A percentile compares a stretch with the other conserved stretches of the same genome.
These are phyloP conservation scores for Hoplostethus mediterraneus DNA, from an alignment of 2,797 vertebrate genomes.

Conservation along the genomic window DNA sequence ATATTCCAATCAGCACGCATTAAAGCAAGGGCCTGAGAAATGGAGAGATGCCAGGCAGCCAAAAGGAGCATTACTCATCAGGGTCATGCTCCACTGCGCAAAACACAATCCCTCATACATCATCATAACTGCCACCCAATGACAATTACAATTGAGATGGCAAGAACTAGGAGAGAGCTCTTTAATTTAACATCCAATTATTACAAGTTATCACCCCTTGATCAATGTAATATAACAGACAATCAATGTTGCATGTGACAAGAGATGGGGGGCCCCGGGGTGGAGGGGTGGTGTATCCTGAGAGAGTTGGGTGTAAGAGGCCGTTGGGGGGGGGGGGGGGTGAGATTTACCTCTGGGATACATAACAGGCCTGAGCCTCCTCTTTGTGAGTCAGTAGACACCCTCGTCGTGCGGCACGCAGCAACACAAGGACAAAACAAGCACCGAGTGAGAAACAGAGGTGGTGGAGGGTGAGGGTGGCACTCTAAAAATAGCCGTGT, in stretches of 20 bases:
- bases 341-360: conserved; percentile 35
- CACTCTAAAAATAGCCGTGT: conserved; percentile 84
- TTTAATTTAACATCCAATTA: conserved; percentile 99
- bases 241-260: conserved; percentile 97
- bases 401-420: neutral
- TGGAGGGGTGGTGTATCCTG: conserved; percentile 22
- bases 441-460: conserved; percentile 10
- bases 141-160: conserved; percentile 99
- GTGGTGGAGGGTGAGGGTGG: conserved; percentile 58
- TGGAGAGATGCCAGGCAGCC: conserved; percentile 89
- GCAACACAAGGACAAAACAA: too few relatives aligned
- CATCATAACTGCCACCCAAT: conserved; percentile 98
- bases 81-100: conserved; percentile 95
- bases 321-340: too few relatives aligned
- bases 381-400: conserved; percentile 33
- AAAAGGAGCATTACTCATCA: conserved; percentile 95
- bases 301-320: conserved; percentile 36
- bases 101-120: conserved; percentile 99
- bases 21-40: conserved; percentile 88
- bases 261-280: conserved; percentile 74
- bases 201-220: conserved; percentile 99
- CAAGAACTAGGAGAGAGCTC: conserved; percentile 97
- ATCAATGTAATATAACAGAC: conserved; percentile 99
- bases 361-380: conserved; percentile 34
- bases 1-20: conserved; percentile 91